Conservation (phyloP, 2,888 invertebrate species). For the Meliscaeva auricollis region DNA sequence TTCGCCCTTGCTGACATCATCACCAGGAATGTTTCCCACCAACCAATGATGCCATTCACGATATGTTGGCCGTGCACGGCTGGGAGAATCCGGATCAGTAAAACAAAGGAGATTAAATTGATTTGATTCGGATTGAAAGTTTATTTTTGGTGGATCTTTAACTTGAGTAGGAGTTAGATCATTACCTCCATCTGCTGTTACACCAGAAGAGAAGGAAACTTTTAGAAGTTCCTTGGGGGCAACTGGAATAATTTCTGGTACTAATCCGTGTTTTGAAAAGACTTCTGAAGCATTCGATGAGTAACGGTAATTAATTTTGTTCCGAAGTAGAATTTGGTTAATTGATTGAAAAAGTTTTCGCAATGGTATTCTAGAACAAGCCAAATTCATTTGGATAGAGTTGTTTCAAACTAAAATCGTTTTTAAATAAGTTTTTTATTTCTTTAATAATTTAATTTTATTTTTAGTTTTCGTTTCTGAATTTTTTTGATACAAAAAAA, state of each 20-base stretch:
- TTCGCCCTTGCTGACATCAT: constrained; percentile 89
- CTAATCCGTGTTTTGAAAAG: constrained; percentile 83
- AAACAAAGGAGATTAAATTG: constrained; percentile 80
- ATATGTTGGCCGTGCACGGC: constrained; percentile 90
- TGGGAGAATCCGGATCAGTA: constrained; percentile 94
- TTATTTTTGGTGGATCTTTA: constrained; percentile 80
- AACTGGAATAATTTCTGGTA: constrained; percentile 79
- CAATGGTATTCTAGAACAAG: not conserved
- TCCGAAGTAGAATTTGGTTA: not conserved
- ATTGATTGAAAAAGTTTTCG: not conserved
- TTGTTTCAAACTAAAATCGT: no score
- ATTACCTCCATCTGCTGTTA: constrained; percentile 86
- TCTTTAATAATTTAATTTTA: not conserved
- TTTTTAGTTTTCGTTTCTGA: no score
- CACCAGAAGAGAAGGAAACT: constrained; percentile 80
- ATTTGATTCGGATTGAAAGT: constrained; percentile 81
- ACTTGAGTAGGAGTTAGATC: constrained; percentile 89
- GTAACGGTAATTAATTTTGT: not conserved
- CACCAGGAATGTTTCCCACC: constrained; percentile 93
- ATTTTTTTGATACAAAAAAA: no score
- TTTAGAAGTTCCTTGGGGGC: constrained; percentile 81
- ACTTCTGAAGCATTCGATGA: constrained; percentile 81
- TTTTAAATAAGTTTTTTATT: no score
- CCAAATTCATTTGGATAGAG: not conserved
- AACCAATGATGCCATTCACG: constrained; percentile 97